phyloP scores from a whole-genome alignment of 2,113 vertebrate genomes.

The Suricata suricatta region DNA sequence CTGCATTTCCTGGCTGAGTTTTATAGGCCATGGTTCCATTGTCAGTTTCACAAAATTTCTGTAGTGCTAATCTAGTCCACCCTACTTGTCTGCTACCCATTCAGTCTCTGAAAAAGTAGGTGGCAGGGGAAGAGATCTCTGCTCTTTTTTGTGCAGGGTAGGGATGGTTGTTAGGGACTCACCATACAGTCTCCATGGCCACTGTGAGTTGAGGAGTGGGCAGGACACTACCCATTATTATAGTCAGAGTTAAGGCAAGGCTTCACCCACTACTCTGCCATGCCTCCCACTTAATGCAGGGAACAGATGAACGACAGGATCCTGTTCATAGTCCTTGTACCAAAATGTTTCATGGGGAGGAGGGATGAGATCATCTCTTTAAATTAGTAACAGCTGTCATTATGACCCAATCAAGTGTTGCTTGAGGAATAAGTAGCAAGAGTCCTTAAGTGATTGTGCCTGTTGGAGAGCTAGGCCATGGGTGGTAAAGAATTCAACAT shows the following conservation, averaged over 20 bases:
- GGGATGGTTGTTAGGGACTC: neutral
- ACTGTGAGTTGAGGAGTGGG: neutral
- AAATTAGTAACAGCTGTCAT: neutral
- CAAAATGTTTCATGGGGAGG: neutral
- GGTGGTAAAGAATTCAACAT: neutral
- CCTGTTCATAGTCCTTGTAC: neutral
- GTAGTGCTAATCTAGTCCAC: neutral
- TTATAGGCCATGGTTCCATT: neutral
- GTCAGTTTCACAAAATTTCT: neutral
- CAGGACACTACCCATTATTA: neutral
- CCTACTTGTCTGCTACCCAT: neutral
- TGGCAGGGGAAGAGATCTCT: neutral
- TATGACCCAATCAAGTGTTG: neutral
- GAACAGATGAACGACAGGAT: neutral
- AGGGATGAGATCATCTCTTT: neutral
- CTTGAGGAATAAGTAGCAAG: neutral
- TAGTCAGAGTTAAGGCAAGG: neutral
- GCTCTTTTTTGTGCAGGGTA: neutral
- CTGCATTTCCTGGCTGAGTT: neutral
- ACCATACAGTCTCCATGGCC: neutral
- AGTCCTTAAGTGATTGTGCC: neutral
- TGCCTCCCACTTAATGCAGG: neutral
- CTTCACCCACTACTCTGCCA: neutral
- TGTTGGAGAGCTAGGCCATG: neutral
- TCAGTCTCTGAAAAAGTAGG: neutral